Evolutionary conservation across 2,797 vertebrate species (phyloP).

Genomic region (Pangasius mekongensis): DNA sequence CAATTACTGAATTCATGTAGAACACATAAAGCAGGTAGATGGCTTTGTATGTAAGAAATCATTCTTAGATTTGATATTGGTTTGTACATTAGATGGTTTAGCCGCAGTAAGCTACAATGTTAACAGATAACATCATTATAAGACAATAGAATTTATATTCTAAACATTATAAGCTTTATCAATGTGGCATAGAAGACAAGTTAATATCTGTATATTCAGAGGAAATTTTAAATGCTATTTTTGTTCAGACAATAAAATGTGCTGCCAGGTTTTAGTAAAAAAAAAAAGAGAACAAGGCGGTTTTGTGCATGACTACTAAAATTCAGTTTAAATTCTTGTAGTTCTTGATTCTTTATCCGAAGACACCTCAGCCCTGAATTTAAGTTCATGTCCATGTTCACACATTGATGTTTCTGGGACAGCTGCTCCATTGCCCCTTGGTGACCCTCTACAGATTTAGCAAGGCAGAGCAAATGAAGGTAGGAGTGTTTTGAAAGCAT

Average conservation of each 20-base stretch:
- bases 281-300: background rate
- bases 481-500: background rate
- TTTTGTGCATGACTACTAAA: background rate
- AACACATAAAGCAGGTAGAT: background rate
- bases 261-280: background rate
- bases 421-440: background rate
- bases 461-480: background rate
- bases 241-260: background rate
- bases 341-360: background rate
- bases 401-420: background rate
- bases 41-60: background rate
- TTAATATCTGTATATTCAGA: background rate
- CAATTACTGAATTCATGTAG: background rate
- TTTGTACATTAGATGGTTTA: background rate
- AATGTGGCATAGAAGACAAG: background rate
- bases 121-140: background rate
- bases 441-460: conserved; percentile 8
- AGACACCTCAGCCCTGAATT: background rate
- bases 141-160: background rate
- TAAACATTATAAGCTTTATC: background rate
- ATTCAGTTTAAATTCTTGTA: background rate
- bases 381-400: background rate
- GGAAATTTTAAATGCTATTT: background rate
- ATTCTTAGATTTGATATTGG: background rate
- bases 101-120: background rate